Base-by-base conservation (phyloP, 2,113 vertebrate genomes). In the Anseranas semipalmata region DNA sequence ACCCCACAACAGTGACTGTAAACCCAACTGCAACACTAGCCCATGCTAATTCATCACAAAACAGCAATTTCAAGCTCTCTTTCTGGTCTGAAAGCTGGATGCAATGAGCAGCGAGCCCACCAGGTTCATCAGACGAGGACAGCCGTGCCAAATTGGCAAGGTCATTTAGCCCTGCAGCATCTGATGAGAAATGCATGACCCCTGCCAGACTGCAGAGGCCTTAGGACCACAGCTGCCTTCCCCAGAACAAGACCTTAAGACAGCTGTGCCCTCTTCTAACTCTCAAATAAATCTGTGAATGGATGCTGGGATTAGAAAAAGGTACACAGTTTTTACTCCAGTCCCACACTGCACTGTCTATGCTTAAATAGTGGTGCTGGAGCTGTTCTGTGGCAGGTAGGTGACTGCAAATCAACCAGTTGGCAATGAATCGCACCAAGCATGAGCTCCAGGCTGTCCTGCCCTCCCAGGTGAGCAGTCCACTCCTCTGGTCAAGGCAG, bases 291-390 rank as follows among this genome's bases (percentile, higher is more conserved):
- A 56, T 32, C 35, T 63, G 27, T 83, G 65, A 86, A 60, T 52
- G 41, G 33, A 90, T 59, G 58, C 11, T 75, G 45, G 20, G 25
- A n/a, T 71, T 55, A 85, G 43, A 41, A 77, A 71, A 86, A 67
- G 25, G 6, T 55, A 76, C 59, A 39, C 6, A 63, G n/a, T 67
- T 79, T 86, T 30, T 92, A 7, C 30, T 90, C n/a, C 52, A 65
- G 12, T 56, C 3, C 1, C n/a, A 53, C 21, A 39, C 0, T 4
- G 25, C 19, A 83, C 1, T 0, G 2, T n/a, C 50, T 68, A 46
- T 35, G 2, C 25, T 48, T 55, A 68, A 92, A 78, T 46, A 83
- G 67, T 33, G 2, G 21, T 66, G 16, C 37, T 80, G 28, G 16
- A 86, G 37, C 7, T 59, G 16, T 24, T 77, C 12, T 3, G 0